phyloP scores from a whole-genome alignment of 2,888 invertebrate species.

The Seira ritae region DNA sequence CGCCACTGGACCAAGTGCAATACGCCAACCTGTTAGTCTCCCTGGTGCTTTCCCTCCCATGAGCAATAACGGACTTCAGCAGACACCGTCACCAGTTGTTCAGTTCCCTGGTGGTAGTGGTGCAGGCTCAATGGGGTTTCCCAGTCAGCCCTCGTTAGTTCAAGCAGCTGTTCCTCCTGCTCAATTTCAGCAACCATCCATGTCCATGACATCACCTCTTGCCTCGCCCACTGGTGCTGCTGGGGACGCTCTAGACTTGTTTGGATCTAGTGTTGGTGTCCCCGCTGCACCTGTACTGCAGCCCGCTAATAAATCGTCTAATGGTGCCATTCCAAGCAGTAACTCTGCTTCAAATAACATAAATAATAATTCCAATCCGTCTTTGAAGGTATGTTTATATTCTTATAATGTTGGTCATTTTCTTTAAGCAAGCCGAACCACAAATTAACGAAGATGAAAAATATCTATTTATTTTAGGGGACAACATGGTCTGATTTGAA shows the following conservation, averaged over 20 bases:
- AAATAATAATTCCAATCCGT: slow-evolving; percentile 71
- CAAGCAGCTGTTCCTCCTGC: slow-evolving; percentile 44
- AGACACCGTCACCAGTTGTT: slow-evolving; percentile 59
- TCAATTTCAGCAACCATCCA: slow-evolving; percentile 56
- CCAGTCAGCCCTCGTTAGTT: slow-evolving; percentile 46
- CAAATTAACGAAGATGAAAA: too few relatives aligned
- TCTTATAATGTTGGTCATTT: background rate
- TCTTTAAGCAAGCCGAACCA: too few relatives aligned
- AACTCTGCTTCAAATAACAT: slow-evolving; percentile 69
- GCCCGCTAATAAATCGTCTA: slow-evolving; percentile 59
- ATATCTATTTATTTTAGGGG: slow-evolving; percentile 63
- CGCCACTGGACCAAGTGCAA: slow-evolving; percentile 1
- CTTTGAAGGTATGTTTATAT: slow-evolving; percentile 63
- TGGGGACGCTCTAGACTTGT: slow-evolving; percentile 53
- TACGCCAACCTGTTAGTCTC: slow-evolving; percentile 53
- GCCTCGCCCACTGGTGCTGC: slow-evolving; percentile 19
- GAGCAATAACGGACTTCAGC: slow-evolving; percentile 48
- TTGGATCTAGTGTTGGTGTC: slow-evolving; percentile 53
- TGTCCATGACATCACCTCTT: slow-evolving; percentile 38
- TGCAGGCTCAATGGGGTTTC: slow-evolving; percentile 49
- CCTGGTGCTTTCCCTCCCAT: slow-evolving; percentile 59
- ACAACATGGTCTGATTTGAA: slow-evolving; percentile 73
- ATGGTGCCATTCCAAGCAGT: slow-evolving; percentile 60
- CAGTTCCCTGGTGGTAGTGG: slow-evolving; percentile 55
- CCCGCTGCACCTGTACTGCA: slow-evolving; percentile 58